phyloP scores from a whole-genome alignment of 2,888 invertebrate genomes.

The Dascillus cervinus region DNA sequence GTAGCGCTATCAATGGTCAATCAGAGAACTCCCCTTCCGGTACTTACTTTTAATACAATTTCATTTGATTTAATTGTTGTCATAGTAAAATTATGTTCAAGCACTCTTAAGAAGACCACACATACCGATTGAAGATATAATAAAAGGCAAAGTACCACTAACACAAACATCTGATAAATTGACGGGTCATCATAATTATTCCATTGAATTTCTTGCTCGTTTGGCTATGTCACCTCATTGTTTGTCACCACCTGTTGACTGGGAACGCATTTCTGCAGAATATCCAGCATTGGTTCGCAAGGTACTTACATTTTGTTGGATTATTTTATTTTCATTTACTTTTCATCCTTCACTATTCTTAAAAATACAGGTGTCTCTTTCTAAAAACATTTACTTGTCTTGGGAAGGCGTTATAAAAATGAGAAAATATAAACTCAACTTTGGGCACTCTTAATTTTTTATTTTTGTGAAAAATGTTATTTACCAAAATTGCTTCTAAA shows the following conservation, averaged over 20 bases:
- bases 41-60: constrained; percentile 6
- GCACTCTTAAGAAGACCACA: constrained; percentile 34
- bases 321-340: constrained; percentile 1
- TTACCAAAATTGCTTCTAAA: too few relatives aligned
- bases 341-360: background rate
- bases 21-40: constrained; percentile 12
- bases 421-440: too few relatives aligned
- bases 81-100: constrained; percentile 6
- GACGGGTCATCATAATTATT: constrained; percentile 22
- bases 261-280: constrained; percentile 47
- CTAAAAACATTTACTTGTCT: too few relatives aligned
- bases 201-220: constrained; percentile 45
- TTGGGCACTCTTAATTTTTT: too few relatives aligned
- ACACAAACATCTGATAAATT: constrained; percentile 11
- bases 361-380: background rate
- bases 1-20: constrained; percentile 27
- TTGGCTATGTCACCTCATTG: constrained; percentile 50
- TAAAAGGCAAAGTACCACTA: constrained; percentile 28
- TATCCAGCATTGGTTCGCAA: constrained; percentile 47
- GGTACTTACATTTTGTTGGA: too few relatives aligned
- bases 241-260: constrained; percentile 45
- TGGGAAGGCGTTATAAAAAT: background rate
- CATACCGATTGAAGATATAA: constrained; percentile 33
- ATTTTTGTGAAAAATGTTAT: too few relatives aligned
- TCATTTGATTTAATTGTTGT: background rate